These are phyloP conservation scores for Thera obeliscata DNA, from an alignment of 2,888 invertebrate genomes.

Conservation along the genomic window DNA sequence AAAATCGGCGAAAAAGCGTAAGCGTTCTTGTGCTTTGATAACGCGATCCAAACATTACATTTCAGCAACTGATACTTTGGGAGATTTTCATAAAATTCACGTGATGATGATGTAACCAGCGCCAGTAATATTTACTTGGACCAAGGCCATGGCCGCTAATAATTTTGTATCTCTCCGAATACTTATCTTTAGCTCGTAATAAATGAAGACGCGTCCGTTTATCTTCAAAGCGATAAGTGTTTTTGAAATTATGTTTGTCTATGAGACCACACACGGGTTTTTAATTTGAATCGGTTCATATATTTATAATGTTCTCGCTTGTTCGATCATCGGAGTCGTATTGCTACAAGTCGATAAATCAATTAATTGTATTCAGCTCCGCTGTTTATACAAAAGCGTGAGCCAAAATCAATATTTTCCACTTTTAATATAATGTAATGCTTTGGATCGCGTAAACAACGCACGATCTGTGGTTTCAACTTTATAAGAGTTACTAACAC, in stretches of 20 bases:
- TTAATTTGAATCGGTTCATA: constrained; percentile 23
- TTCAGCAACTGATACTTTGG: background rate
- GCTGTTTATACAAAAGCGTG: constrained; percentile 36
- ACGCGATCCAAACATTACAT: constrained; percentile 34
- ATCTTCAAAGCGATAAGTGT: constrained; percentile 13
- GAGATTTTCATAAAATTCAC: constrained; percentile 16
- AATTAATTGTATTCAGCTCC: constrained; percentile 25
- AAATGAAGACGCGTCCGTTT: constrained; percentile 20
- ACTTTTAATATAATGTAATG: constrained; percentile 37
- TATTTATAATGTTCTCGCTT: constrained; percentile 30
- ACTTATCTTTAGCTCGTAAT: constrained; percentile 18
- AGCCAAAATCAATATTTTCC: constrained; percentile 19
- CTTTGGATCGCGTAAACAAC: constrained; percentile 44
- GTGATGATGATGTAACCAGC: constrained; percentile 31
- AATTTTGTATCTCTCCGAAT: constrained; percentile 26
- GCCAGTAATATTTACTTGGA: constrained; percentile 29
- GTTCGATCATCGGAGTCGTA: constrained; percentile 32
- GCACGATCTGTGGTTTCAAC: constrained; percentile 62
- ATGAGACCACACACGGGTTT: constrained; percentile 6
- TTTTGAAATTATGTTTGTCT: constrained; percentile 15
- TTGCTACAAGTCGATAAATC: constrained; percentile 30
- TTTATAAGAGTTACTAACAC: constrained; percentile 30
- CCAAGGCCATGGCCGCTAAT: constrained; percentile 34
- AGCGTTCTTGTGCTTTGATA: constrained; percentile 48
- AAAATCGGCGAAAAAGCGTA: constrained; percentile 18